These are phyloP conservation scores for Zaprionus taronus DNA, from an alignment of 1,140 invertebrate genomes.

Conservation along the genomic window DNA sequence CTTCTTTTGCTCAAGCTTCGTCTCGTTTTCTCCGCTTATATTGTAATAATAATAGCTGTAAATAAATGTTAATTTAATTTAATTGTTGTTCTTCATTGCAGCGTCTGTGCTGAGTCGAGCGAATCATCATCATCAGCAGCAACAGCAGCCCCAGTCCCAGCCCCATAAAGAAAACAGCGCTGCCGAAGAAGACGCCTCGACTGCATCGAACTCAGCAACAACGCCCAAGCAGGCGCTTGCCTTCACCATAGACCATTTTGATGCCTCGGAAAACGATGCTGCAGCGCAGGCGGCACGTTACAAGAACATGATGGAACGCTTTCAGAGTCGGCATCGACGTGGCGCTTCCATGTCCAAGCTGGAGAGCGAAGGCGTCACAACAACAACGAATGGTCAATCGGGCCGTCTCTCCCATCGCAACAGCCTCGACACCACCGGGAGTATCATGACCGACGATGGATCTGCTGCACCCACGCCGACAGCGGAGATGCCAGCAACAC, in stretches of 20 bases:
- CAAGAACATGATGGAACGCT: slow-evolving; percentile 89
- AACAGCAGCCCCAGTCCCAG: slow-evolving; percentile 13
- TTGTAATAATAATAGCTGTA: slow-evolving; percentile 71
- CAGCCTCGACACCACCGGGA: slow-evolving; percentile 76
- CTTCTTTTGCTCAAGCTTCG: slow-evolving; percentile 39
- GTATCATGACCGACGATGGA: slow-evolving; percentile 49
- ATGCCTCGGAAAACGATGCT: slow-evolving; percentile 87
- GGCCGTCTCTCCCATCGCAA: slow-evolving; percentile 84
- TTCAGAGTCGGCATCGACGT: slow-evolving; percentile 88
- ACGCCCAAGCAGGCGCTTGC: slow-evolving; percentile 83
- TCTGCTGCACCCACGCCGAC: slow-evolving; percentile 56
- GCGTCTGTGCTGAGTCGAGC: slow-evolving; percentile 65
- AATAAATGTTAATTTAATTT: slow-evolving; percentile 78
- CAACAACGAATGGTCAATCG: slow-evolving; percentile 4
- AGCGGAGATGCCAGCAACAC: slow-evolving; percentile 41
- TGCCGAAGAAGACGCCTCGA: slow-evolving; percentile 61
- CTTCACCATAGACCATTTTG: slow-evolving; percentile 90
- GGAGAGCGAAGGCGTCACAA: slow-evolving; percentile 67
- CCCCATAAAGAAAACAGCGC: slow-evolving; percentile 27
- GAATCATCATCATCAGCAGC: slow-evolving; percentile 49
- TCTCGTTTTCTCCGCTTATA: slow-evolving; percentile 72
- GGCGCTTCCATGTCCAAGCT: slow-evolving; percentile 89
- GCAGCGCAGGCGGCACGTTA: slow-evolving; percentile 85
- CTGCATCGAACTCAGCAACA: slow-evolving; percentile 60
- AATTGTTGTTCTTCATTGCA: slow-evolving; percentile 66